phyloP scores from a whole-genome alignment of 2,888 invertebrate species.

The Hyposoter dolosus region DNA sequence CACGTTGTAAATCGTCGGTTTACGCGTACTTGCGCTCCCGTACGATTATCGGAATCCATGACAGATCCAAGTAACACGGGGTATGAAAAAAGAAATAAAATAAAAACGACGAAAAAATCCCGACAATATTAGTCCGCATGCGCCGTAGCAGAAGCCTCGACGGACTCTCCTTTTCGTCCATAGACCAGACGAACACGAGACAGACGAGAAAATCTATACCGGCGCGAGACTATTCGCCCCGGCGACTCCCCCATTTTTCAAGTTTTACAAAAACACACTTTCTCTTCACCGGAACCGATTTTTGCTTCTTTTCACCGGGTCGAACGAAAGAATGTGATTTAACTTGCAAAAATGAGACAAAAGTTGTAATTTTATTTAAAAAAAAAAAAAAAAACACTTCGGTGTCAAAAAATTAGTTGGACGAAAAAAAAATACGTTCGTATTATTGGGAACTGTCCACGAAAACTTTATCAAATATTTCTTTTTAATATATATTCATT shows the following conservation, averaged over 20 bases:
- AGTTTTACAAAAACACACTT: background rate
- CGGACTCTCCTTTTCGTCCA: conserved; percentile 52
- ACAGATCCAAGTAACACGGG: conserved; percentile 77
- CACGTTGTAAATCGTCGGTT: conserved; percentile 77
- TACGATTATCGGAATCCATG: conserved; percentile 82
- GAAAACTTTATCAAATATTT: background rate
- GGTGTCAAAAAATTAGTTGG: background rate
- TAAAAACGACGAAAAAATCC: conserved; percentile 28
- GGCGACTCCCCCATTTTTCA: background rate
- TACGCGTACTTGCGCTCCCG: conserved; percentile 80
- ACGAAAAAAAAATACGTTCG: background rate
- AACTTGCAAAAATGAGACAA: background rate
- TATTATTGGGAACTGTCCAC: background rate
- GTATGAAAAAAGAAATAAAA: conserved; percentile 48
- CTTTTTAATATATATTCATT: background rate
- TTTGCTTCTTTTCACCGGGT: background rate
- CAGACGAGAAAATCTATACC: conserved; percentile 55
- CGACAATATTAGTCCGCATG: conserved; percentile 76
- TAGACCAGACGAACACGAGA: conserved; percentile 54
- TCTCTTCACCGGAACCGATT: background rate
- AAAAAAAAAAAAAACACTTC: background rate
- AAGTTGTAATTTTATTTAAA: background rate
- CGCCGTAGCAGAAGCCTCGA: conserved; percentile 77
- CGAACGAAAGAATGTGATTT: background rate
- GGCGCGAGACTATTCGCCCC: background rate